phyloP scores from a whole-genome alignment of 1,140 invertebrate genomes.

The Drosophila setifemur region DNA sequence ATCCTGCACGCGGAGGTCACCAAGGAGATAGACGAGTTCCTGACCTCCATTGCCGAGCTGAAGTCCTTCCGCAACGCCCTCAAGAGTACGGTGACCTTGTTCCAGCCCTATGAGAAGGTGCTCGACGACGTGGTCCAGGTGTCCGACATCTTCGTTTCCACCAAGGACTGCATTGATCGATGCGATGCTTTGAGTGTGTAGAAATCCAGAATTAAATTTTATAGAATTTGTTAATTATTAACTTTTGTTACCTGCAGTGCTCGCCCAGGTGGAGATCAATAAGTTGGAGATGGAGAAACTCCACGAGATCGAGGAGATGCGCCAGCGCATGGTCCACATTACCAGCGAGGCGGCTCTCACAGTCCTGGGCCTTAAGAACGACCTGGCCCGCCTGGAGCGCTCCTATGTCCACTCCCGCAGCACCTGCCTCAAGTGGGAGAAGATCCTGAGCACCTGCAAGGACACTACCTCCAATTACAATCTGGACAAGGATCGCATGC shows the following conservation, averaged over 20 bases:
- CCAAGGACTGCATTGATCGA: conserved; percentile 74
- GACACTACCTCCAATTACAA: conserved; percentile 40
- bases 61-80: conserved; percentile 34
- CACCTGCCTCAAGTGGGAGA: conserved; percentile 67
- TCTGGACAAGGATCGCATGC: conserved; percentile 54
- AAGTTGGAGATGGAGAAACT: conserved; percentile 48
- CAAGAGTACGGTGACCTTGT: conserved; percentile 56
- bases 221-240: no score
- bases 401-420: conserved; percentile 57
- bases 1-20: conserved; percentile 38
- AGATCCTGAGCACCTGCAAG: conserved; percentile 55
- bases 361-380: conserved; percentile 70
- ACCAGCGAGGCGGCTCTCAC: conserved; percentile 64
- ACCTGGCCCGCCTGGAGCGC: conserved; percentile 61
- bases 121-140: conserved; percentile 66
- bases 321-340: conserved; percentile 57
- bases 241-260: conserved; percentile 34
- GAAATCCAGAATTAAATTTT: no score
- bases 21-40: conserved; percentile 39
- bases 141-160: conserved; percentile 65
- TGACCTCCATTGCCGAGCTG: conserved; percentile 22
- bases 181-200: conserved; percentile 81
- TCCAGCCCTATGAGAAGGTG: conserved; percentile 66
- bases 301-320: conserved; percentile 61
- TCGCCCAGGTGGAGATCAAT: conserved; percentile 69